These are phyloP conservation scores for Oreochromis grahami DNA, from an alignment of 2,797 vertebrate genomes.

Conservation along the genomic window DNA sequence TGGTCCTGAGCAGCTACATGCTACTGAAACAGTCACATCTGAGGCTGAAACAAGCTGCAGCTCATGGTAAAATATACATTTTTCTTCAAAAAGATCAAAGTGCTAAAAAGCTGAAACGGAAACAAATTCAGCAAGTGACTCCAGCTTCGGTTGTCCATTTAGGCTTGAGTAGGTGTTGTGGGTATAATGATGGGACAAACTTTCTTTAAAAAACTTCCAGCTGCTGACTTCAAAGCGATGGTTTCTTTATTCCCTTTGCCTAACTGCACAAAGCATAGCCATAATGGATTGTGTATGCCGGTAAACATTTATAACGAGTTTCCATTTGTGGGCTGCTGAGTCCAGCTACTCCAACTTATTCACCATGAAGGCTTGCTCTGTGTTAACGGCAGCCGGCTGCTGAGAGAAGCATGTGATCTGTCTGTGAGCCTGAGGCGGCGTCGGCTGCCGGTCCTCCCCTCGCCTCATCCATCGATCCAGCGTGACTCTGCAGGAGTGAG, in stretches of 20 bases:
- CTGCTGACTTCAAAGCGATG: background rate
- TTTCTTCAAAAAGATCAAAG: background rate
- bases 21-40: fast-evolving
- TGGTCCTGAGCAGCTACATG: background rate
- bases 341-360: conserved; percentile 6
- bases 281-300: background rate
- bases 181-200: background rate
- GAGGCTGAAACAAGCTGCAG: background rate
- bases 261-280: background rate
- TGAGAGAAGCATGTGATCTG: conserved; percentile 38
- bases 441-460: background rate
- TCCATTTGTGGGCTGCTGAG: background rate
- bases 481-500: conserved; percentile 61
- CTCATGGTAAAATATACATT: background rate
- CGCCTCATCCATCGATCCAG: conserved; percentile 55
- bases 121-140: background rate
- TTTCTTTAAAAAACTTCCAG: background rate
- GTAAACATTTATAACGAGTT: background rate
- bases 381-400: conserved; percentile 38
- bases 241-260: background rate
- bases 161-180: background rate
- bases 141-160: background rate
- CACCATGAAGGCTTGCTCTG: conserved; percentile 2
- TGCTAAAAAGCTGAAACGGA: background rate
- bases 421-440: conserved; percentile 24